Evolutionary conservation across 2,113 vertebrate genomes (phyloP).

Genomic region (Peromyscus maniculatus): DNA sequence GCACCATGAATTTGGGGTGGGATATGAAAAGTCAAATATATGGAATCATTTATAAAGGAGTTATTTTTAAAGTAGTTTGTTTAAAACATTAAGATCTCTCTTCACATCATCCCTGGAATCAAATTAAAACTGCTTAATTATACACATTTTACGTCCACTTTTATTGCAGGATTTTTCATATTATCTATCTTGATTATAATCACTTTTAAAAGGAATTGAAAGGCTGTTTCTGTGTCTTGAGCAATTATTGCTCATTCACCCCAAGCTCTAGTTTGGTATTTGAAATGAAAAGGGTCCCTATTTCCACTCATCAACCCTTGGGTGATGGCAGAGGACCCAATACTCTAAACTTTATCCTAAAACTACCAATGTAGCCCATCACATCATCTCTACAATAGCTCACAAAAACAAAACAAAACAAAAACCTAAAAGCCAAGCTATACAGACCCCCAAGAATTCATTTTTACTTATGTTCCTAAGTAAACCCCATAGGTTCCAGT

Average conservation of each 20-base stretch:
- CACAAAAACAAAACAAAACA: slow-evolving; percentile 10
- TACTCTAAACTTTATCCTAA: slow-evolving; percentile 59
- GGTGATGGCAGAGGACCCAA: slow-evolving; percentile 59
- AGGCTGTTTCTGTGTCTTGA: slow-evolving; percentile 21
- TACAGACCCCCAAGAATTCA: slow-evolving; percentile 63
- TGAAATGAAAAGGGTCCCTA: slow-evolving; percentile 65
- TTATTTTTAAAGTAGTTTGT: slow-evolving; percentile 56
- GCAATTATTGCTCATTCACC: slow-evolving; percentile 48
- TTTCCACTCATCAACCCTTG: slow-evolving; percentile 53
- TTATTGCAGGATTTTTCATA: slow-evolving; percentile 59
- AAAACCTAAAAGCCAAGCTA: slow-evolving; percentile 52
- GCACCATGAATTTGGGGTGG: slow-evolving; percentile 15
- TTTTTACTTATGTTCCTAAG: slow-evolving; percentile 71
- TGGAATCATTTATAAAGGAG: slow-evolving; percentile 56
- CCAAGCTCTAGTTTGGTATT: slow-evolving; percentile 63
- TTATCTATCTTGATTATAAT: slow-evolving; percentile 51
- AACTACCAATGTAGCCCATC: slow-evolving; percentile 49
- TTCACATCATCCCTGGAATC: slow-evolving; percentile 50
- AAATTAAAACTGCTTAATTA: slow-evolving; percentile 35
- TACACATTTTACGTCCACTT: slow-evolving; percentile 44
- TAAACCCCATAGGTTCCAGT: slow-evolving; percentile 77
- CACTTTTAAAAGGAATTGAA: slow-evolving; percentile 29
- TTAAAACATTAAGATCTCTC: slow-evolving; percentile 61
- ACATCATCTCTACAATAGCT: slow-evolving; percentile 76
- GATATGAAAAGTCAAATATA: slow-evolving; percentile 61